Conservation (phyloP, 92 coral and sea anemone species). For the Isaurus tuberculatus region DNA sequence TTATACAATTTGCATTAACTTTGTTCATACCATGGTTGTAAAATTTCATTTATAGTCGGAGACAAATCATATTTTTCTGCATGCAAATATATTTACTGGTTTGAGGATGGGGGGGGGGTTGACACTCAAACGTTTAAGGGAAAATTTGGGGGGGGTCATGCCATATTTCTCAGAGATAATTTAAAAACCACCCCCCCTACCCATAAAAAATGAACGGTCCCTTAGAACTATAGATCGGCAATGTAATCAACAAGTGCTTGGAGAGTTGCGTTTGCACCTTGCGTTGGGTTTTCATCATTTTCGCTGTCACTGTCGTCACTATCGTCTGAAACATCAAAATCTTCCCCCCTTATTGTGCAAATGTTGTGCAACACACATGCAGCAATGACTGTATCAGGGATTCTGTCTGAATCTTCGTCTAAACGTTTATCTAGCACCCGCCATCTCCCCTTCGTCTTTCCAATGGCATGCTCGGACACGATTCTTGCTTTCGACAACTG, state of each 20-base stretch:
- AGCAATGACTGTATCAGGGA: slow-evolving; percentile 39
- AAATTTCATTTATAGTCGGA: no score
- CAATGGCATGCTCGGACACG: slow-evolving; percentile 57
- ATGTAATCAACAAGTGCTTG: slow-evolving; percentile 45
- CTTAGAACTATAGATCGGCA: slow-evolving; percentile 27
- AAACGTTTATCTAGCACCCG: slow-evolving; percentile 49
- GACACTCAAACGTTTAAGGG: no score
- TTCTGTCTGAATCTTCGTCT: slow-evolving; percentile 50
- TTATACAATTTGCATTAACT: no score
- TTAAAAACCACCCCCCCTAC: no score
- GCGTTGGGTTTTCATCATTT: slow-evolving; percentile 34
- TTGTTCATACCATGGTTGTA: no score
- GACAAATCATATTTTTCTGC: no score
- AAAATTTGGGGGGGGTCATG: no score
- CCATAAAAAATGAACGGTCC: no score
- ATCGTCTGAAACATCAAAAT: slow-evolving; percentile 32
- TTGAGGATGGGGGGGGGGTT: no score
- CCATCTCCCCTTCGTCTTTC: slow-evolving; percentile 61
- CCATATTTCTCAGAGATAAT: slow-evolving; percentile 1
- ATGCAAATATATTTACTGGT: no score
- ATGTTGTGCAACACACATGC: slow-evolving; percentile 62
- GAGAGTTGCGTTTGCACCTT: slow-evolving; percentile 25
- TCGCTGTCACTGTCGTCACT: slow-evolving; percentile 39
- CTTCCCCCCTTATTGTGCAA: slow-evolving; percentile 52
- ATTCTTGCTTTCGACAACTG: slow-evolving; percentile 54